Evolutionary conservation across 1,140 invertebrate species (phyloP), one percentile per base, ranked within the genome.

Genomic region (Dendroctonus ponderosae): DNA sequence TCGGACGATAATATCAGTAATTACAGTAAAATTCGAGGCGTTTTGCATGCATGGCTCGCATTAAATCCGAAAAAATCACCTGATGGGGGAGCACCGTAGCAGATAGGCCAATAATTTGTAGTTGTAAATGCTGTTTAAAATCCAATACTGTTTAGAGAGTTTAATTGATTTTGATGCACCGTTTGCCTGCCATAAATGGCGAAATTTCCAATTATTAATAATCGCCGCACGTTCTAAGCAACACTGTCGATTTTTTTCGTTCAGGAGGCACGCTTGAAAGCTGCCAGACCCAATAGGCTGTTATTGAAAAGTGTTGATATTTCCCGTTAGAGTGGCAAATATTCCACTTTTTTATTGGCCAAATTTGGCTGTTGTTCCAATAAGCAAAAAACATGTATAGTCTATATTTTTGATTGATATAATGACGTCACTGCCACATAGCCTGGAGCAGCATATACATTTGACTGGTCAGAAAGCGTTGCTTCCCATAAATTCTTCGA

Each of bases 1-100:
- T 58, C 67, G 11, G 49, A 67, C 56, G 67, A 68, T 68, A 68
- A 68, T 68, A 68, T 68, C 67, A 56, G 57, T 63, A 68, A 68
- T 68, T 68, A 68, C 62, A 43, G 67, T 56, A 59, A 53, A 58
- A 60, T 52, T 59, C 57, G 52, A 53, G n/a, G 42, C 57, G 48
- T 61, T 56, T 57, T 56, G 53, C 52, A 50, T 62, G 66, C 50
- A 49, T 37, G 43, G 49, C 37, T 56, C 52, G 41, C 53, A 50
- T 62, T 56, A 50, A 57, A 49, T 39, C 37, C 7, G 11, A 40
- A 37, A 44, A 62, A 61, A 67, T 62, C 56, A 12, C 37, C 3
- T 12, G 46, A 54, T 42, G 61, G 51, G 51, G 51, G 40, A 63
- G 51, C 50, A 46, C 39, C 51, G 15, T 46, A 48, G 39, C 48